Conservation (phyloP, 2,888 invertebrate species). For the Acanthosepion esculentum region DNA sequence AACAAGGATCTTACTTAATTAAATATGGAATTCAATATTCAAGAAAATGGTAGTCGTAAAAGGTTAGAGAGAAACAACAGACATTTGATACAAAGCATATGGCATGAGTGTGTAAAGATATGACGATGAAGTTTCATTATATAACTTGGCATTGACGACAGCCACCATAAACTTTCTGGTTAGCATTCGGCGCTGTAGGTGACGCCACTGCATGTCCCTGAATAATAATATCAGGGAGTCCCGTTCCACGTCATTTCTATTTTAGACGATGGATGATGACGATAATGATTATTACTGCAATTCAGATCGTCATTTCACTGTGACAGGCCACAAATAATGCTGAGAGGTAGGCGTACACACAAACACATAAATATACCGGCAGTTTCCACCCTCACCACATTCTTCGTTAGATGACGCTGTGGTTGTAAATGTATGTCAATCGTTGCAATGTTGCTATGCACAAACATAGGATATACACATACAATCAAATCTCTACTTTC, state of each 20-base stretch:
- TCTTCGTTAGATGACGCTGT: background rate
- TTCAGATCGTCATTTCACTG: too few relatives aligned
- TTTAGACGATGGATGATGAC: background rate
- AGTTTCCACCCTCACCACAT: background rate
- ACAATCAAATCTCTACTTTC: background rate
- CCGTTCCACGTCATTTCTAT: conserved; percentile 16
- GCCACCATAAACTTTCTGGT: background rate
- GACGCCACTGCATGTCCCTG: background rate
- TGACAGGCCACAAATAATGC: too few relatives aligned
- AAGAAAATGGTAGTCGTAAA: too few relatives aligned
- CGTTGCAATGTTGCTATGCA: background rate
- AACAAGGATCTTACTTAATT: too few relatives aligned
- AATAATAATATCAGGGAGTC: background rate
- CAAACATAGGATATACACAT: background rate
- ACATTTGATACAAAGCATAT: too few relatives aligned
- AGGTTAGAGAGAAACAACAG: too few relatives aligned
- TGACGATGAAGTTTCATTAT: too few relatives aligned
- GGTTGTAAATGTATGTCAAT: background rate
- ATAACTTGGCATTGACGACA: background rate
- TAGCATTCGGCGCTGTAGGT: background rate
- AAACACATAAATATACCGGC: background rate
- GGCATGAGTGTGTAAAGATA: too few relatives aligned
- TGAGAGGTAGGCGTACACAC: background rate
- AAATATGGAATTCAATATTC: too few relatives aligned
- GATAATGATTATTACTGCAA: background rate